These are phyloP conservation scores for Quadroppia sp. DNA, from an alignment of 2,888 invertebrate genomes.

Conservation along the genomic window DNA sequence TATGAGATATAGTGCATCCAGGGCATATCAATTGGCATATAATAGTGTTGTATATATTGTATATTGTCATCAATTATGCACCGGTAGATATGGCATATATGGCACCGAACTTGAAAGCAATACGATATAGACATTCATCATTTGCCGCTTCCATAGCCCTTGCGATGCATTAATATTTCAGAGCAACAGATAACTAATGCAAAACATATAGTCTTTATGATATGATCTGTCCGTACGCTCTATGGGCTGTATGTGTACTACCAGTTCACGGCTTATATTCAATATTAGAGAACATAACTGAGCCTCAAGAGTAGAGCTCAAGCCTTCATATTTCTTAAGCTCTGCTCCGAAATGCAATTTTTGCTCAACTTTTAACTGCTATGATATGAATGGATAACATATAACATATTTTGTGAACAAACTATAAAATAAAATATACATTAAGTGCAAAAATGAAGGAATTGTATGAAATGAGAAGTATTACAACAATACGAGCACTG, in stretches of 20 bases:
- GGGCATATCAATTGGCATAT: constrained; percentile 31
- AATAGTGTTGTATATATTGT: not conserved
- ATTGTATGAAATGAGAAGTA: not conserved
- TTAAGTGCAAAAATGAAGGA: not conserved
- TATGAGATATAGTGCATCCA: not conserved
- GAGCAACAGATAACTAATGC: constrained; percentile 24
- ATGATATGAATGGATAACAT: constrained; percentile 16
- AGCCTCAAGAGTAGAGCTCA: not conserved
- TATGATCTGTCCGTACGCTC: constrained; percentile 13
- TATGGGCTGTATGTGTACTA: not conserved
- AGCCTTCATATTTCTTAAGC: constrained; percentile 7
- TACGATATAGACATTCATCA: constrained; percentile 36
- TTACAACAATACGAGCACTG: not conserved
- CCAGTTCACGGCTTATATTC: not conserved
- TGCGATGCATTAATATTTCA: constrained; percentile 28
- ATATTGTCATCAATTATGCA: constrained; percentile 31
- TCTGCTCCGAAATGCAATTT: not conserved
- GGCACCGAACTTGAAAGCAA: constrained; percentile 35
- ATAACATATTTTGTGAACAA: constrained; percentile 1
- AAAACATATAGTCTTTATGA: constrained; percentile 24
- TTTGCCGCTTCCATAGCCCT: not conserved
- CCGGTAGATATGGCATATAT: not conserved
- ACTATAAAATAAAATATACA: constrained; percentile 1
- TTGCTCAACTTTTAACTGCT: not conserved
- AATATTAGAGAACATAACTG: not conserved